Evolutionary conservation across 2,888 invertebrate species (phyloP), one percentile per base, ranked within the genome.

Genomic region (Agonopterix heracliana): DNA sequence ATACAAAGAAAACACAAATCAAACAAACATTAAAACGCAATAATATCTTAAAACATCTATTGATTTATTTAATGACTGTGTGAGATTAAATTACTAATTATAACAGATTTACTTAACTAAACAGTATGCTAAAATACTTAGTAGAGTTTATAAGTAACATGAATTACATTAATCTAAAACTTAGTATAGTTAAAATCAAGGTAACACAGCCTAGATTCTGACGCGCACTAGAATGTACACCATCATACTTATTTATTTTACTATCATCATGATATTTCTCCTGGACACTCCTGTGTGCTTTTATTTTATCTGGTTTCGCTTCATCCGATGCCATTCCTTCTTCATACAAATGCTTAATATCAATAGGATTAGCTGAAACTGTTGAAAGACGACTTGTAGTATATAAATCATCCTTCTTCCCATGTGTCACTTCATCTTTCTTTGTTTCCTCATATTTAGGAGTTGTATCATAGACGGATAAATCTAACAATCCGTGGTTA

Each of bases 31-130:
- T 9, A 14, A 9, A 9, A 13, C 3, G 8, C 41, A 41, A 41
- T 2, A 12, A 12, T 9, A 12, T 38, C 10, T 9, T 44, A 17
- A 26, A 26, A 44, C 41, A 12, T 3, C 10, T 26, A 44, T 71
- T 74, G 71, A 73, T 73, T 74, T 77, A 62, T 76, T 78, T 84
- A 86, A 80, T 86, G 85, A 86, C 86, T 85, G 82, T 81, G 76
- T 80, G 71, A 70, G 66, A 71, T 59, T 63, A 66, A 57, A 64
- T 73, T 73, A 73, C 58, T 41, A 66, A 63, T 71, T 68, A 56
- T 43, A 66, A 60, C 45, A 50, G 56, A 63, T 26, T 26, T 42
- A 47, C 2, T 35, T 12, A 10, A n/a, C 14, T 47, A 11, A 26
- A 59, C n/a, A 45, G 35, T 47, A 60, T 57, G 58, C 56, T 66